Base-by-base conservation (phyloP, 1,140 invertebrate genomes). In the Parasteatoda tepidariorum region DNA sequence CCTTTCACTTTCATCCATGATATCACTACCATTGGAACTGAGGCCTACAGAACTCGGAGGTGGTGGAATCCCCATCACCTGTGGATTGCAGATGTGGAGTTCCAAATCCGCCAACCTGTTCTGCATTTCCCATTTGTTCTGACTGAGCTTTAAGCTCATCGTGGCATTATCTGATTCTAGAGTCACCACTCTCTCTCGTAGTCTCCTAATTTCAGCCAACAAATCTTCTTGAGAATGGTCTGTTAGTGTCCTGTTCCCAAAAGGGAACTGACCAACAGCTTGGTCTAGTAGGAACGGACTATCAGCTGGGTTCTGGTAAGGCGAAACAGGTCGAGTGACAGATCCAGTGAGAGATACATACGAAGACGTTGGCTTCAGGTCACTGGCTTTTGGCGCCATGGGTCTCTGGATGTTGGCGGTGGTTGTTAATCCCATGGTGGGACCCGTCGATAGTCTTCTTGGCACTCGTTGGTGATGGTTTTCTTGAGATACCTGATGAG, bases 61-160 rank as follows among this genome's bases (percentile, higher is more conserved):
- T 22, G 64, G 75, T 11, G 41, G 34, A 48, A 24, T 48, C 31
- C 48, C 71, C 24, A 18, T 15, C 55, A 54, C 33, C 64, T 62
- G 26, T 15, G 41, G 76, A 38, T 57, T 68, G 67, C 84, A 85
- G 3, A 98, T 97, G 89, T 98, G 97, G 95, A 98, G 96, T 89
- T 99, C 97, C 76, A 99, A 97, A 89, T 98, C 97, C 61, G 96
- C 95, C 84, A 98, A 90, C 85, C 97, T 92, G 88, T 97, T 94
- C 87, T 98, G 96, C 38, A 98, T 93, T 88, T 98, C 96, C 95
- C 96, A 97, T 88, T 98, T 96, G 87, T 98, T 96, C 87, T 98
- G 96, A 88, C 93, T 96, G 3, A 98, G 90, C 87, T 98, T 98
- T 0, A 94, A 92, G 85, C 94, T 96, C 92, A 98, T 94, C 3